Evolutionary conservation across 2,113 vertebrate genomes (phyloP).

Genomic region (Labeo rohita): DNA sequence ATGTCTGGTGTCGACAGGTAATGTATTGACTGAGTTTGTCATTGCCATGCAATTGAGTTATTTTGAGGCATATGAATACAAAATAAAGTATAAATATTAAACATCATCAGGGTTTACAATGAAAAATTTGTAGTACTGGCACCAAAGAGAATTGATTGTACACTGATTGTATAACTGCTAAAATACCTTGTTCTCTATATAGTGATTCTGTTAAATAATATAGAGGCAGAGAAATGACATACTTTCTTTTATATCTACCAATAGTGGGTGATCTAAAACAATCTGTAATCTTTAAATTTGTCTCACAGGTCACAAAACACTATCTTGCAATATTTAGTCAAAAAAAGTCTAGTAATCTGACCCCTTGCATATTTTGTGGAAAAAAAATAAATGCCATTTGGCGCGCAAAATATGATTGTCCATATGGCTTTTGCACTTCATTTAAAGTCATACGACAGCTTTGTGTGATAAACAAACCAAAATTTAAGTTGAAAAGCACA

Average conservation of each 20-base stretch:
- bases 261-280: neutral
- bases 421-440: neutral
- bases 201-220: neutral
- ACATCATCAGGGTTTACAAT: neutral
- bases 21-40: neutral
- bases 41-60: neutral
- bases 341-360: neutral
- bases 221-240: neutral
- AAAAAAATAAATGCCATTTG: neutral
- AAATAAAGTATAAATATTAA: neutral
- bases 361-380: neutral
- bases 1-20: neutral
- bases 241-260: neutral
- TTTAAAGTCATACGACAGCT: neutral
- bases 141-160: neutral
- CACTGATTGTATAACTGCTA: neutral
- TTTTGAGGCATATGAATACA: neutral
- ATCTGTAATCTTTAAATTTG: neutral
- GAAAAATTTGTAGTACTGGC: neutral
- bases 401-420: neutral
- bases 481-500: neutral
- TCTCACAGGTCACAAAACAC: neutral
- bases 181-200: neutral
- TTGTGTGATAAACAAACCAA: neutral
- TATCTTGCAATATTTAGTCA: neutral